Evolutionary conservation across 2,888 invertebrate species (phyloP), one percentile per base, ranked within the genome.

Genomic region (Noctua janthina): DNA sequence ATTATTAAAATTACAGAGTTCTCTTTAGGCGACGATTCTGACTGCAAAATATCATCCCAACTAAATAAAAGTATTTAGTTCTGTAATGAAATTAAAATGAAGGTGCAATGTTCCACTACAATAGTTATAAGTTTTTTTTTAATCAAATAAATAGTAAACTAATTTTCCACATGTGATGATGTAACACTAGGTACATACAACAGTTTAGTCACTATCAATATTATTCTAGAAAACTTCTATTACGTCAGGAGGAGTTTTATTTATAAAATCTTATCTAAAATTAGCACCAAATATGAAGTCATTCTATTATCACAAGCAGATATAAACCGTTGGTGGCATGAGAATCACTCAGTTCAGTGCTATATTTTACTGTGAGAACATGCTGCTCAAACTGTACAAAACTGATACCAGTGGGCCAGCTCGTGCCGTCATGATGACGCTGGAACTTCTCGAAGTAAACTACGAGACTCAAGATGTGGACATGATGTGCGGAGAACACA

Each of bases 341-440:
- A 54, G 8, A 20, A 69, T 39, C 6, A 20, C 13, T 35, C 13
- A 68, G 39, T 74, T 68, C 23, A 39, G 64, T 59, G n/a, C 13
- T 59, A 13, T 59, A 6, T 29, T 59, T 59, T n/a, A 13, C 59
- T 64, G 29, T 17, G 35, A 64, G 35, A 35, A 64, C 64, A 35
- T 64, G n/a, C n/a, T 11, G 59, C 59, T 59, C n/a, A 59, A 64
- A 35, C 64, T 29, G 35, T 35, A 29, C 64, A 35, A 35, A 17
- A 64, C 17, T 64, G 35, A 64, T 17, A 64, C 8, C 35, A 35
- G 64, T 15, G 64, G 64, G 64, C 29, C 93, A 0, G 88, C 87
- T 2, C 82, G 94, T n/a, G 88, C 93, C 1, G 92, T 91, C 7
- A 49, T 91, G 23, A 92, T 93, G 92, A 85, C 88, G 3, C 77